Evolutionary conservation across 2,888 invertebrate species (phyloP), one percentile per base, ranked within the genome.

Genomic region (Himalopsyche kuldschensis): DNA sequence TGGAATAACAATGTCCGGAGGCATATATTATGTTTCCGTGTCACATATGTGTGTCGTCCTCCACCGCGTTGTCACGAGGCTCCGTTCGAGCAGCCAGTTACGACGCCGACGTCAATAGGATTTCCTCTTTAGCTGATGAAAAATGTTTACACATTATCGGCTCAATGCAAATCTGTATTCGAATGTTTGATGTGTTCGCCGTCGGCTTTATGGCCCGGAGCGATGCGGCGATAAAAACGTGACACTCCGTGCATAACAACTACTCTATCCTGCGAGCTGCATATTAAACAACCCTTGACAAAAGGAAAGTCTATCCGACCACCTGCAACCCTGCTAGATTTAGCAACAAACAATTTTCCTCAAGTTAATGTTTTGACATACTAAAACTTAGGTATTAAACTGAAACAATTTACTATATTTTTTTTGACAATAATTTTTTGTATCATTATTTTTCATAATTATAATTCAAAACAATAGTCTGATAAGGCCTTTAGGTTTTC

Each of bases 101-200:
- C 78, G 31, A 30, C 24, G 55, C 27, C n/a, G 78, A 24, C 47
- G 15, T 69, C 69, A 32, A 24, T 41, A 32, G 41, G 78, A 79
- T 81, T 82, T 82, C 76, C 81, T 75, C 75, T 81, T 30, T 69
- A 81, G 47, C 77, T 83, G 84, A 85, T 85, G 84, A 84, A 84
- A 85, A 81, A 84, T 84, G 82, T 84, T 84, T 80, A 83, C 85
- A 84, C 83, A 83, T 85, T 85, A 85, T 85, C 85, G 82, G 83
- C 82, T 84, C 84, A 84, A 83, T 84, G 84, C 83, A 84, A 85
- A 85, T 85, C 84, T 85, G 85, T 85, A 85, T 85, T 84, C 82
- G 85, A 85, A 85, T 85, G 84, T 84, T 85, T 85, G 85, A 84
- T 84, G 84, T 84, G 85, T 84, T 84, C 82, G 79, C 41, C 47